These are phyloP conservation scores for Cheilinus undulatus DNA, from an alignment of 2,113 vertebrate genomes.

Conservation along the genomic window DNA sequence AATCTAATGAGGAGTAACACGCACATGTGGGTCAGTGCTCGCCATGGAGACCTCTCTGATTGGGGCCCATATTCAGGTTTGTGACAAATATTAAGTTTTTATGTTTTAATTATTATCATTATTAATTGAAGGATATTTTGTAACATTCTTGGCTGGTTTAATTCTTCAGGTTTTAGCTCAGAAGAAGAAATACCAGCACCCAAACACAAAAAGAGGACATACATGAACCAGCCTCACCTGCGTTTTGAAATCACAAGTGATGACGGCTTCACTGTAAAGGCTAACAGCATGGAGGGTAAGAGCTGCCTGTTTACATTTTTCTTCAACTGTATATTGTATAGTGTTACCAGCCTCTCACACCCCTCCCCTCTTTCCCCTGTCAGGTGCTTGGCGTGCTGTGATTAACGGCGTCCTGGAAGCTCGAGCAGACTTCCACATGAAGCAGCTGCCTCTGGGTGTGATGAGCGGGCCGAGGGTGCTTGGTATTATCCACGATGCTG, in stretches of 20 bases:
- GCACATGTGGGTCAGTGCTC: slow-evolving; percentile 73
- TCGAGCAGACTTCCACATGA: slow-evolving; percentile 86
- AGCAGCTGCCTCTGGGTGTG: slow-evolving; percentile 86
- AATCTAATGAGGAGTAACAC: slow-evolving; percentile 31
- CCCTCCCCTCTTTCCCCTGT: neutral
- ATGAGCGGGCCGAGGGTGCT: slow-evolving; percentile 88
- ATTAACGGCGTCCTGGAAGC: slow-evolving; percentile 90
- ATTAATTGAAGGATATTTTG: neutral
- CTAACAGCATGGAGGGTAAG: slow-evolving; percentile 90
- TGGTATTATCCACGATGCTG: slow-evolving; percentile 90
- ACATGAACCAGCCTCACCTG: slow-evolving; percentile 86
- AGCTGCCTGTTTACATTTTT: neutral
- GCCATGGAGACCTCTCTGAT: slow-evolving; percentile 76
- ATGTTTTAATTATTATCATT: neutral
- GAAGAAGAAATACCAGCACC: slow-evolving; percentile 84
- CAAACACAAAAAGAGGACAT: slow-evolving; percentile 79
- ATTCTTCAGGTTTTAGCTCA: slow-evolving; percentile 83
- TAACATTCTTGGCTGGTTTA: neutral
- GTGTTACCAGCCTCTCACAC: neutral
- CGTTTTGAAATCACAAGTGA: slow-evolving; percentile 93
- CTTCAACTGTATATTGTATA: neutral
- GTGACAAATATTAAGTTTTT: neutral
- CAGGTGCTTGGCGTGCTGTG: slow-evolving; percentile 91
- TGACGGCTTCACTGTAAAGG: slow-evolving; percentile 90
- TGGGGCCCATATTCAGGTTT: slow-evolving; percentile 83